Base-by-base conservation (phyloP, 1,140 invertebrate species). In the Adelges cooleyi region DNA sequence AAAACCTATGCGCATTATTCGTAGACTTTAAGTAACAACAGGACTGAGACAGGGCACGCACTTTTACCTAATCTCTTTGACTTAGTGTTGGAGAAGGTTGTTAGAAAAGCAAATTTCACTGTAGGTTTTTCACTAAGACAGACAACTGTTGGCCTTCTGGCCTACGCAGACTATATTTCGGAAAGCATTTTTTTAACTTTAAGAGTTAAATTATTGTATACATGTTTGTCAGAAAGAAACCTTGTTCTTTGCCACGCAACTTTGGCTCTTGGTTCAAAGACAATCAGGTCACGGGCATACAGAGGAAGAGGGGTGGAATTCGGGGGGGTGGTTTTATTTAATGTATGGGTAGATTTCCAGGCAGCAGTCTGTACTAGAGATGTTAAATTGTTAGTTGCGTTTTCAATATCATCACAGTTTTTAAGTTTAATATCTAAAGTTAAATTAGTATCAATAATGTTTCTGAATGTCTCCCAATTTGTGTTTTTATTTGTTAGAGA, bases 1-100 rank as follows among this genome's bases (percentile, higher is more conserved):
- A n/a, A n/a, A n/a, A 59, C 18, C 23, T 59, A 25, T 40, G 38
- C 18, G 38, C 42, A 59, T 46, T 59, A 40, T 59, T 59, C 18
- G 36, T 62, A 38, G 56, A 62, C 36, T 62, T 62, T 62, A 42
- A 38, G 36, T 67, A n/a, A 20, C 51, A 33, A 53, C 51, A 27
- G 66, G 54, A 22, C 17, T 70, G 11, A 51, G 69, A 52, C 68
- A 69, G 53, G 66, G 13, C 66, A 69, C 42, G 29, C 42, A 13
- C 40, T 69, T 20, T 67, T 67, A 25, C 15, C 51, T 1, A 4
- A 48, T 10, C 50, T 68, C 3, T 69, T 70, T 48, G 69, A 69
- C 15, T 23, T 9, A n/a, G n/a, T n/a, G n/a, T n/a, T n/a, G n/a
- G n/a, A n/a, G n/a, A n/a, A n/a, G n/a, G n/a, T n/a, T n/a, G 20